phyloP scores from a whole-genome alignment of 2,888 invertebrate genomes.

The Pristionchus arcanus region DNA sequence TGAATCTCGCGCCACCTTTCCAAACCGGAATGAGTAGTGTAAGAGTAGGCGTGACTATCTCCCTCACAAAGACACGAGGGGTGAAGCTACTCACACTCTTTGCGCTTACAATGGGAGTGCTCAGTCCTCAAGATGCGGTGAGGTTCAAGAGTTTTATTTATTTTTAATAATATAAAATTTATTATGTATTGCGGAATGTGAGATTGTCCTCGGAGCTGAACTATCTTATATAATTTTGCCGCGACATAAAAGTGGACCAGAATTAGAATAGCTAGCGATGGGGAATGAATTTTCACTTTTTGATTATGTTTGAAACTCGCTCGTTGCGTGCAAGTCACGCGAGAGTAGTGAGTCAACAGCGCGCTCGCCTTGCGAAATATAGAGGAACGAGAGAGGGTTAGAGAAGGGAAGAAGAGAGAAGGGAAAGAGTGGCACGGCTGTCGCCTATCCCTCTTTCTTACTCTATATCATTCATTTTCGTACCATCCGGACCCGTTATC shows the following conservation, averaged over 20 bases:
- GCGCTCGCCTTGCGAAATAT: constrained; percentile 12
- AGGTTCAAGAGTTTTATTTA: background rate
- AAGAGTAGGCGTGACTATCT: background rate
- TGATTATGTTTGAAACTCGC: background rate
- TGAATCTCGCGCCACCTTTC: background rate
- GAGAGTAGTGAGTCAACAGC: constrained; percentile 18
- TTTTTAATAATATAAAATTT: too few species aligned
- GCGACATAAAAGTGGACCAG: background rate
- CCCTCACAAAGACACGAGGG: background rate
- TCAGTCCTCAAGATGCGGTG: constrained; percentile 22
- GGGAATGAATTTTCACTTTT: background rate
- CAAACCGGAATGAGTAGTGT: constrained; percentile 20
- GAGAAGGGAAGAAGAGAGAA: background rate
- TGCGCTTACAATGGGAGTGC: background rate
- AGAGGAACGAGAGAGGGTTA: constrained; percentile 6
- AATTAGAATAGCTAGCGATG: background rate
- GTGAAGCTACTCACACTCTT: background rate
- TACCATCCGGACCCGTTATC: too few species aligned
- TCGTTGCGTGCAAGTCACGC: background rate
- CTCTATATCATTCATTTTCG: background rate
- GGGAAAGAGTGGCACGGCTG: background rate
- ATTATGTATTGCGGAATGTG: too few species aligned
- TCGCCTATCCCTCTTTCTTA: constrained; percentile 2
- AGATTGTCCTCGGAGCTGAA: too few species aligned
- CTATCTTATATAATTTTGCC: background rate